These are phyloP conservation scores for Centropyge bicolor DNA, from an alignment of 2,797 vertebrate genomes.

Conservation along the genomic window DNA sequence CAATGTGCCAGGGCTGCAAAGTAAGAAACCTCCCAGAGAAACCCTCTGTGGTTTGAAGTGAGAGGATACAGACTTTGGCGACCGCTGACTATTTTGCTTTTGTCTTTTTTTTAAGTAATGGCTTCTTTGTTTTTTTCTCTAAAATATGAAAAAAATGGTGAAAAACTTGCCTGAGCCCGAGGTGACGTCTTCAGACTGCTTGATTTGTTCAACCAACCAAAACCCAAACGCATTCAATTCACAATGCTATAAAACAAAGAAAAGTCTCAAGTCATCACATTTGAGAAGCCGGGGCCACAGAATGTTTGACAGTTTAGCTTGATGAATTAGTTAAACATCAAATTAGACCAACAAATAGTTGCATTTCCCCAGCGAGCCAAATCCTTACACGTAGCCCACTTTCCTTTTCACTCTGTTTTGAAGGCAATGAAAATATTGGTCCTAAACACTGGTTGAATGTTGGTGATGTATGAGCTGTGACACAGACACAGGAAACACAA, in stretches of 20 bases:
- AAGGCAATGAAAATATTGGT: not conserved
- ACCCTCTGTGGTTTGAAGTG: not conserved
- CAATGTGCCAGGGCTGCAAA: conserved; percentile 94
- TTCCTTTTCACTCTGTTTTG: not conserved
- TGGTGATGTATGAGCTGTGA: not conserved
- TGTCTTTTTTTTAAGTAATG: no score
- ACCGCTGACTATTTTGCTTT: no score
- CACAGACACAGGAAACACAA: conserved; percentile 1
- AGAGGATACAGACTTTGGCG: no score
- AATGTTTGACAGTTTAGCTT: not conserved
- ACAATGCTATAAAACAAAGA: not conserved
- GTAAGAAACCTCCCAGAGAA: conserved; percentile 74
- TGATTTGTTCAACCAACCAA: not conserved
- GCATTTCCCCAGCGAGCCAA: not conserved
- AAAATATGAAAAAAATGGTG: not conserved
- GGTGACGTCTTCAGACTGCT: not conserved
- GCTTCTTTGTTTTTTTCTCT: not conserved
- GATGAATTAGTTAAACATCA: conserved; percentile 11
- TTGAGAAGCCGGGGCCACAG: not conserved
- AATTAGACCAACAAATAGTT: not conserved
- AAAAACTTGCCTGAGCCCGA: no score
- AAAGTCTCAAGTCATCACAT: not conserved
- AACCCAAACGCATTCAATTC: not conserved
- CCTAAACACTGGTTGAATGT: not conserved
- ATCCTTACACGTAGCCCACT: not conserved